A percentile compares a stretch with the other conserved stretches of the same genome.
These are phyloP conservation scores for Chironomus tepperi DNA, from an alignment of 1,140 invertebrate genomes.

Conservation along the genomic window DNA sequence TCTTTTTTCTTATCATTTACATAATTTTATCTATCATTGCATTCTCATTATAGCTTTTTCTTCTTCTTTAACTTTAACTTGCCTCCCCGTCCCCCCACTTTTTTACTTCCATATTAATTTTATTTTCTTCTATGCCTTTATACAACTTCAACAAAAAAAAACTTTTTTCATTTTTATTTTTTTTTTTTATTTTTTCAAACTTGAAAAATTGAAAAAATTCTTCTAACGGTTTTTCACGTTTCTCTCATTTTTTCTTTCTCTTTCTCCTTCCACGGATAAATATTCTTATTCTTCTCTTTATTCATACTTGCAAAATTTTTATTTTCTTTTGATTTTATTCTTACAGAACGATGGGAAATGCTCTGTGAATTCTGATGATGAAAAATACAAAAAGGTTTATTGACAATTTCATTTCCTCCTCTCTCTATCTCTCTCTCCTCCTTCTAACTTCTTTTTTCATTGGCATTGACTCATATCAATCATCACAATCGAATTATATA, in stretches of 20 bases:
- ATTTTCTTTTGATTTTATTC: neutral
- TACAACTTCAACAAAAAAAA: neutral
- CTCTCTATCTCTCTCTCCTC: neutral
- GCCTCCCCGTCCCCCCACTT: too few relatives aligned
- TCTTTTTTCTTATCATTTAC: too few relatives aligned
- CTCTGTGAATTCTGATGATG: neutral
- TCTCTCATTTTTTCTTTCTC: slow-evolving; percentile 5
- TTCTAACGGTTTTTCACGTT: neutral
- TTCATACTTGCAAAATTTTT: neutral
- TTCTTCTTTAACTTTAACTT: too few relatives aligned
- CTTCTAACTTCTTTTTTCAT: neutral
- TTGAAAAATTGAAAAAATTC: too few relatives aligned
- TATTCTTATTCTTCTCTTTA: neutral
- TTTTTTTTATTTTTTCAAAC: neutral
- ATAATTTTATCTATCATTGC: too few relatives aligned
- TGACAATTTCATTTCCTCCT: slow-evolving; percentile 13
- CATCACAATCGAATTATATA: too few relatives aligned
- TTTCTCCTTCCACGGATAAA: neutral
- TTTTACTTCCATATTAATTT: neutral
- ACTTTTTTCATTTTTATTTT: neutral
- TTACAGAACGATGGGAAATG: slow-evolving; percentile 19
- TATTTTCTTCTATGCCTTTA: neutral
- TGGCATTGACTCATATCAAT: neutral
- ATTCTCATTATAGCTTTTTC: too few relatives aligned
- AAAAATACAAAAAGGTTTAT: slow-evolving; percentile 24